Evolutionary conservation across 2,888 invertebrate species (phyloP), one percentile per base, ranked within the genome.

Genomic region (Parasteatoda lunata): DNA sequence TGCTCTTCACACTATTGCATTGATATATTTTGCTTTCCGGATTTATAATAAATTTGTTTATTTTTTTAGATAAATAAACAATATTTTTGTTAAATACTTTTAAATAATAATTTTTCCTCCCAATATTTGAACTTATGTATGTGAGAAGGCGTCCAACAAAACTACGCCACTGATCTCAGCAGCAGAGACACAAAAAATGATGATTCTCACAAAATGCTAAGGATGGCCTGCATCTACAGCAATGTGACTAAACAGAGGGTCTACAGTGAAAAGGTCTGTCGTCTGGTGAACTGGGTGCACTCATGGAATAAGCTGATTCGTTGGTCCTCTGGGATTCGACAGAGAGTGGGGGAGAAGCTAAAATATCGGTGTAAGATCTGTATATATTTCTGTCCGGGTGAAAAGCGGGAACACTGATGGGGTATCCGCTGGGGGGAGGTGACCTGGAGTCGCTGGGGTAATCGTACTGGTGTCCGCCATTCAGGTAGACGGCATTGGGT

Each of bases 401-500:
- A 15, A 84, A 52, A 13, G 84, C 88, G 51, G 88, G 88, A 30
- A 88, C 84, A 45, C 59, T 75, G 45, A 88, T 88, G 11, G 88
- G 84, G 13, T 80, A 69, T 47, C 59, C 49, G 13, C 59, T 49
- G 0, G 88, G 83, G 0, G 88, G 83, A 47, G 88, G 88, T 4
- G 88, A 88, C 11, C 68, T 72, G 3, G 88, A 84, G 7, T 88
- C 88, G 49, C 72, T 79, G 45, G 87, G 73, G 69, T 77, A 89
- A 13, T 89, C 89, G 71, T 78, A 88, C 9, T 87, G 80, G 15
- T 84, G 83, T 52, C 77, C 77, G 13, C 75, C 70, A 0, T 85
- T 81, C 45, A 82, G 83, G 45, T 76, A 86, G 8, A 96, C 95
- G 90, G 96, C 96, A 92, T 97, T 96, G 64, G 97, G 97, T 91